Evolutionary conservation across 2,888 invertebrate species (phyloP).

Genomic region (Agriopis aurantiaria): DNA sequence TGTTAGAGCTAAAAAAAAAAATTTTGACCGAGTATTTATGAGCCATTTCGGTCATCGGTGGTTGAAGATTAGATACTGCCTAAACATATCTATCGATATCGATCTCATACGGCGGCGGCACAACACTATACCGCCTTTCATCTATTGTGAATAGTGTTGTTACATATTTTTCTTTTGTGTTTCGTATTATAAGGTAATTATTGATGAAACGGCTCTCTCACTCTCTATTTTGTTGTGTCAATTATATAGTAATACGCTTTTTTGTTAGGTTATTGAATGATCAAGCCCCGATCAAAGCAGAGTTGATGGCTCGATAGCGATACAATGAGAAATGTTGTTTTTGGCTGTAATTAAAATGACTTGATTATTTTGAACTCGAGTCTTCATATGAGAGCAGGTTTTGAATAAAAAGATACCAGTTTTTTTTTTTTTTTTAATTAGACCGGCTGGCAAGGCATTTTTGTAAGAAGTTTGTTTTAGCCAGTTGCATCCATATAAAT

Average conservation of each 20-base stretch:
- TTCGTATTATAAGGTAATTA: slow-evolving; percentile 52
- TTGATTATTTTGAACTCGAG: background rate
- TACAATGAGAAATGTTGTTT: slow-evolving; percentile 30
- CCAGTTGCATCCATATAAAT: background rate
- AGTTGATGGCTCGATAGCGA: slow-evolving; percentile 21
- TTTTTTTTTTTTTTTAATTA: background rate
- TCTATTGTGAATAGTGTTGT: slow-evolving; percentile 61
- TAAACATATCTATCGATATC: slow-evolving; percentile 50
- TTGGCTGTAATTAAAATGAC: slow-evolving; percentile 39
- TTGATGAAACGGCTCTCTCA: slow-evolving; percentile 52
- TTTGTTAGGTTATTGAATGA: slow-evolving; percentile 54
- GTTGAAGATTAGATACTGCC: slow-evolving; percentile 26
- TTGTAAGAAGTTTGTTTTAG: too few species aligned
- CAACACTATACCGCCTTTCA: slow-evolving; percentile 59
- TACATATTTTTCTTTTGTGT: slow-evolving; percentile 60
- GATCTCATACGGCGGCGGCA: slow-evolving; percentile 62
- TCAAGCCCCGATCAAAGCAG: slow-evolving; percentile 22
- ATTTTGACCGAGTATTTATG: background rate
- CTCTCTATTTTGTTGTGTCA: slow-evolving; percentile 55
- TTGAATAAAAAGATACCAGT: background rate
- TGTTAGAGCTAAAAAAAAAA: too few species aligned
- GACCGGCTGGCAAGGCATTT: too few species aligned
- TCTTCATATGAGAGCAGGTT: background rate
- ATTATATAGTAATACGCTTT: slow-evolving; percentile 62
- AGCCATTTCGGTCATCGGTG: background rate